Percentiles rank a stretch among this genome's conserved stretches.
Conservation (phyloP, 2,888 invertebrate genomes). For the Tipula helvola region DNA sequence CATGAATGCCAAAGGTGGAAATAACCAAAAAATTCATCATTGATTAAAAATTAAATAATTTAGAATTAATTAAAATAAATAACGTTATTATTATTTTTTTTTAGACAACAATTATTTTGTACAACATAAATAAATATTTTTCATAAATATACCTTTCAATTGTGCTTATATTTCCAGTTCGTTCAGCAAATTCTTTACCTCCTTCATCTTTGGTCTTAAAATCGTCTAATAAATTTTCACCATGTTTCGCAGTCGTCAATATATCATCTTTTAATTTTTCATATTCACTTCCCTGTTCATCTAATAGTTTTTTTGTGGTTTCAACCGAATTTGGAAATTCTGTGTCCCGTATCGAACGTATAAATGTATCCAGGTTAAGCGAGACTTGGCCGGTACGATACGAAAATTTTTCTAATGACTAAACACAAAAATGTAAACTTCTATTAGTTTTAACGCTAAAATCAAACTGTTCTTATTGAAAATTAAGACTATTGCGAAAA, state of each 20-base stretch:
- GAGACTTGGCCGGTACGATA: slow-evolving; percentile 84
- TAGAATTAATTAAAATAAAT: background rate
- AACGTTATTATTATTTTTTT: too few relatives aligned
- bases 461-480: background rate
- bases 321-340: slow-evolving; percentile 91
- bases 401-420: slow-evolving; percentile 93
- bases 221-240: slow-evolving; percentile 69
- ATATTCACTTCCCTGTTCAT: slow-evolving; percentile 65
- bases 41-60: background rate
- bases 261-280: slow-evolving; percentile 56
- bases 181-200: slow-evolving; percentile 48
- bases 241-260: slow-evolving; percentile 73
- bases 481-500: background rate
- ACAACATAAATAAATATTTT: background rate
- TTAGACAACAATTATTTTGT: background rate
- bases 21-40: background rate
- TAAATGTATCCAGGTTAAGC: slow-evolving; percentile 71
- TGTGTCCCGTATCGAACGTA: slow-evolving; percentile 75
- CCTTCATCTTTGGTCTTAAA: slow-evolving; percentile 45
- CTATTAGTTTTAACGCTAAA: background rate
- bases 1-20: background rate
- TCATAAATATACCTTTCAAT: slow-evolving; percentile 61
- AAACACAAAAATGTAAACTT: slow-evolving; percentile 14
- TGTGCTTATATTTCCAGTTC: slow-evolving; percentile 78
- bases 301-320: slow-evolving; percentile 75